Evolutionary conservation across 2,113 vertebrate genomes (phyloP).

Genomic region (Scalopus aquaticus): DNA sequence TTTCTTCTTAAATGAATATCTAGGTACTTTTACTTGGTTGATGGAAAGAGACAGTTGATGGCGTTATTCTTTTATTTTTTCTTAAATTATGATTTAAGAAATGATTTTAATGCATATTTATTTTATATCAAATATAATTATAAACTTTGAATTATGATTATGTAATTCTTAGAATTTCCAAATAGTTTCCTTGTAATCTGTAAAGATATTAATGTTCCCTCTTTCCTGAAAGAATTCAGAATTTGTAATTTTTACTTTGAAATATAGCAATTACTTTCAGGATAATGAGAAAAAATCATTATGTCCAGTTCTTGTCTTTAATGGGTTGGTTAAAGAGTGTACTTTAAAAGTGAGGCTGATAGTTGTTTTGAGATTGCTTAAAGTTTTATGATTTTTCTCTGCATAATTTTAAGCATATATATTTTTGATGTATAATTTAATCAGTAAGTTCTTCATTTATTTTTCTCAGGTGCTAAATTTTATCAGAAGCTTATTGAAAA

Average conservation of each 20-base stretch:
- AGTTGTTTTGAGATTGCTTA: not conserved
- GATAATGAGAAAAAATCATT: not conserved
- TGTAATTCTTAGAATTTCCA: not conserved
- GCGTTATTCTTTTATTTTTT: not conserved
- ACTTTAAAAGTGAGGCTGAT: not conserved
- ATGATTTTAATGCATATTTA: not conserved
- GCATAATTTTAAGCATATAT: not conserved
- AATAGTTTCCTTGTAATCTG: not conserved
- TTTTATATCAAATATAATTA: not conserved
- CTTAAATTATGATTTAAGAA: not conserved
- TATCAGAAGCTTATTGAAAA: not conserved
- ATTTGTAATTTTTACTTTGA: not conserved
- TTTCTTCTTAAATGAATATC: not conserved
- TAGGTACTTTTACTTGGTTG: not conserved
- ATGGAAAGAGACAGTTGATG: not conserved
- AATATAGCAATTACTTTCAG: not conserved
- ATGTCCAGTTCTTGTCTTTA: not conserved
- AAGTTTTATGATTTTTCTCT: not conserved
- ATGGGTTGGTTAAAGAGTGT: not conserved
- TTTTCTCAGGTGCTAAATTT: not conserved
- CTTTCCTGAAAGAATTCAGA: not conserved
- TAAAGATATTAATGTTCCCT: not conserved
- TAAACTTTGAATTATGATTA: not conserved
- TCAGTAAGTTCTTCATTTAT: not conserved
- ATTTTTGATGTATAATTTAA: not conserved